These are phyloP conservation scores for Porites evermanni DNA, from an alignment of 92 coral and sea anemone genomes.

Conservation along the genomic window DNA sequence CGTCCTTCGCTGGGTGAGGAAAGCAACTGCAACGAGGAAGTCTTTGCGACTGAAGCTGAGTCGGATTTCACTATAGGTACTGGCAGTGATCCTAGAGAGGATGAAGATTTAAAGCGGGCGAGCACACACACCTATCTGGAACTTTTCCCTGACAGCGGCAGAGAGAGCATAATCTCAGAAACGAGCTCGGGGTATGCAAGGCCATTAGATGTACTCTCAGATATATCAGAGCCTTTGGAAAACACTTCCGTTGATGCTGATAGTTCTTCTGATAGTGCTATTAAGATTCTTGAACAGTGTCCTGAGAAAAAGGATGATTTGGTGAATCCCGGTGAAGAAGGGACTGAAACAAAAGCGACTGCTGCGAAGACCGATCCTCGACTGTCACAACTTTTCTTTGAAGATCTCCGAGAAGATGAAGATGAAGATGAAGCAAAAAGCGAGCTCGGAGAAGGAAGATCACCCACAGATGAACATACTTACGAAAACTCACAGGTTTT, in stretches of 20 bases:
- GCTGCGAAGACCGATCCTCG: neutral
- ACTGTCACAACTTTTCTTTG: neutral
- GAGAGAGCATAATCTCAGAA: constrained; percentile 67
- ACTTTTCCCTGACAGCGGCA: constrained; percentile 57
- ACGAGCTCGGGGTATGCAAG: constrained; percentile 95
- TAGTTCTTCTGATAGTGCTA: constrained; percentile 40
- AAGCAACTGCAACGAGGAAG: constrained; percentile 59
- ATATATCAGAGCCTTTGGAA: constrained; percentile 30
- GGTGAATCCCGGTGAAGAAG: neutral
- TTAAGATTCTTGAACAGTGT: neutral
- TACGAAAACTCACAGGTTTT: constrained; percentile 19
- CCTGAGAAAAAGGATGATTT: neutral
- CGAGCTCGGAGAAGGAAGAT: neutral
- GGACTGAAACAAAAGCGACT: neutral
- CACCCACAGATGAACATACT: neutral
- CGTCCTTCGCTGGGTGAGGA: constrained; percentile 44
- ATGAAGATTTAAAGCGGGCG: constrained; percentile 65
- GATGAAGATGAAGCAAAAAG: constrained; percentile 13
- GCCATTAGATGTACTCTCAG: constrained; percentile 70
- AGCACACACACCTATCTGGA: constrained; percentile 79
- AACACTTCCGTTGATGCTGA: neutral
- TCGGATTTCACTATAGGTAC: constrained; percentile 56
- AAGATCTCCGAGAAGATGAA: constrained; percentile 6
- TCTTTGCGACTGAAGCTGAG: constrained; percentile 51
- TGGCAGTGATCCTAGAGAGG: constrained; percentile 42